These are phyloP conservation scores for Tethya wilhelma DNA, from an alignment of 37 sponge, comb jelly and placozoan species.

Conservation along the genomic window DNA sequence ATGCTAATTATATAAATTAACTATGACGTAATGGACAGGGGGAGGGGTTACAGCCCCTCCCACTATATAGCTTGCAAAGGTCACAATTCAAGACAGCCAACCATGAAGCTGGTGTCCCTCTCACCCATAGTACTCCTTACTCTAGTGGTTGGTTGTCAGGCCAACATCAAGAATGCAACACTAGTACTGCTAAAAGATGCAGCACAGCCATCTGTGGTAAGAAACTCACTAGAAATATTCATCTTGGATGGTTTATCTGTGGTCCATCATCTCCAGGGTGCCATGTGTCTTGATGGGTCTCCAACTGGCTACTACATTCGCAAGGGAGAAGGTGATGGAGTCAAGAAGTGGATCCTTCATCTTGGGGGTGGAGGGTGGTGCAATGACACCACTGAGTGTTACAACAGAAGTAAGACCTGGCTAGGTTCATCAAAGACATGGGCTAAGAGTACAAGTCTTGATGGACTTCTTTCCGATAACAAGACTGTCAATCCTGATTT, in stretches of 20 bases:
- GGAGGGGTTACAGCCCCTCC: no score
- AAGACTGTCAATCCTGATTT: conserved; percentile 61
- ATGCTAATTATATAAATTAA: no score
- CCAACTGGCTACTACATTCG: conserved; percentile 76
- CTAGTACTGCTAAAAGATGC: conserved; percentile 14
- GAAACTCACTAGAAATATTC: no score
- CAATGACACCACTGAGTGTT: conserved; percentile 47
- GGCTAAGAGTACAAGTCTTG: conserved; percentile 1
- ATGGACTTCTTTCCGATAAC: conserved; percentile 57
- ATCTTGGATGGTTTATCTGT: no score
- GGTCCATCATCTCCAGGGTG: conserved; percentile 53
- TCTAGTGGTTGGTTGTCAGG: neutral
- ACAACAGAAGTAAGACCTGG: conserved; percentile 55
- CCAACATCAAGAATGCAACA: conserved; percentile 16
- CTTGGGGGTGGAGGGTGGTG: conserved; percentile 88
- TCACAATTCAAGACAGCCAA: no score
- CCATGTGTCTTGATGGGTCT: conserved; percentile 87
- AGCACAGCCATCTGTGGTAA: conserved; percentile 1
- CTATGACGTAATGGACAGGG: no score
- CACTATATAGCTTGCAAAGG: no score
- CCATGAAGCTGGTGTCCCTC: neutral
- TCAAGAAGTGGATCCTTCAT: conserved; percentile 77
- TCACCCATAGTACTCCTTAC: neutral
- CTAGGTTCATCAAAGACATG: conserved; percentile 77
- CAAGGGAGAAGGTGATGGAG: conserved; percentile 20